Evolutionary conservation across 2,113 vertebrate genomes (phyloP).

Genomic region (Herpetotheres cachinnans): DNA sequence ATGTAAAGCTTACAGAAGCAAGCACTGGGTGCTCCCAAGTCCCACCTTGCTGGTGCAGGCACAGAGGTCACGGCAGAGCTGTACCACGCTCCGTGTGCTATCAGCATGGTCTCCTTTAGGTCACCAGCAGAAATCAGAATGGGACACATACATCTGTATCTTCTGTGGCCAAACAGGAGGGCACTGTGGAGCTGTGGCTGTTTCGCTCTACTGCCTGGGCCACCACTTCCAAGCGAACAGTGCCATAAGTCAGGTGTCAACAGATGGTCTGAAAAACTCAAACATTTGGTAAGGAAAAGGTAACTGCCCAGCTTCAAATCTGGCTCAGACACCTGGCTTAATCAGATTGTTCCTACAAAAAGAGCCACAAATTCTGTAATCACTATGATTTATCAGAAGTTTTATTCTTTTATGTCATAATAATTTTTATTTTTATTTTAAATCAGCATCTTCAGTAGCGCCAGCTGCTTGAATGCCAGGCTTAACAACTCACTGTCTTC

Average conservation of each 20-base stretch:
- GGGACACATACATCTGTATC: background rate
- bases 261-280: background rate
- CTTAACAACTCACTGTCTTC: background rate
- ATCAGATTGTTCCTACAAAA: background rate
- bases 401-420: background rate
- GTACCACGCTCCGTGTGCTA: background rate
- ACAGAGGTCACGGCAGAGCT: background rate
- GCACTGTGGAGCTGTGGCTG: background rate
- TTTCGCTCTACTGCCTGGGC: background rate
- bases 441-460: background rate
- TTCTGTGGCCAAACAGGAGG: background rate
- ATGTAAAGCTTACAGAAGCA: background rate
- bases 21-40: background rate
- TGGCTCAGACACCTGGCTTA: background rate
- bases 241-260: background rate
- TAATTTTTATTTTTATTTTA: too few relatives aligned
- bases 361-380: background rate
- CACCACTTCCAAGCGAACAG: background rate
- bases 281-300: background rate
- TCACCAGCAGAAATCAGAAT: background rate
- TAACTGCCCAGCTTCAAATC: background rate
- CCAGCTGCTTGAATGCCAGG: background rate
- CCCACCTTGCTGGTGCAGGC: background rate
- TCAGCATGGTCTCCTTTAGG: background rate
- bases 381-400: background rate